phyloP scores from a whole-genome alignment of 2,888 invertebrate species.

The Ischnus inquisitorius region DNA sequence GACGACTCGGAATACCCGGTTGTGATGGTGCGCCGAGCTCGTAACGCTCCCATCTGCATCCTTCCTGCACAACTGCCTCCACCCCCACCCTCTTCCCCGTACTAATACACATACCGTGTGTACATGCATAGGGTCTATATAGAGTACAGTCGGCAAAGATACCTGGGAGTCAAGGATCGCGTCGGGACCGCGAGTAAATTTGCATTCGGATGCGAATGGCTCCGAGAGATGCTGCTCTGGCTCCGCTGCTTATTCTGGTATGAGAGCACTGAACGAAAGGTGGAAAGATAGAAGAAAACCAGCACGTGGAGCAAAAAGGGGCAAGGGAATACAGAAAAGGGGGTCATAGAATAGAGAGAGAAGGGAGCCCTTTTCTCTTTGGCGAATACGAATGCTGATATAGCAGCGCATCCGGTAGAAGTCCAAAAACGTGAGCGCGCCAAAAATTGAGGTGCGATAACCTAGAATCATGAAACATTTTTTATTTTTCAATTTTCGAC shows the following conservation, averaged over 20 bases:
- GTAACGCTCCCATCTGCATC: slow-evolving; percentile 47
- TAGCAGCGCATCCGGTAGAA: slow-evolving; percentile 28
- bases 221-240: slow-evolving; percentile 62
- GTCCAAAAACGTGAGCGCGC: slow-evolving; percentile 53
- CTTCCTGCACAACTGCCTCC: neutral
- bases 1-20: slow-evolving; percentile 64
- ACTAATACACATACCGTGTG: neutral
- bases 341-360: slow-evolving; percentile 21
- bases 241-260: slow-evolving; percentile 6
- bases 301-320: slow-evolving; percentile 14
- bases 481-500: slow-evolving; percentile 25
- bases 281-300: slow-evolving; percentile 48
- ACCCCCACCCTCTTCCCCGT: slow-evolving; percentile 8
- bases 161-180: slow-evolving; percentile 66
- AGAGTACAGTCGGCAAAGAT: slow-evolving; percentile 18
- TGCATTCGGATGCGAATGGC: slow-evolving; percentile 73
- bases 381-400: slow-evolving; percentile 25
- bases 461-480: slow-evolving; percentile 57
- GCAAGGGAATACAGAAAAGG: neutral
- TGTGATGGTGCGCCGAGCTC: slow-evolving; percentile 54
- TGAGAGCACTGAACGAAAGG: slow-evolving; percentile 47
- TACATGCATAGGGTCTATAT: slow-evolving; percentile 44
- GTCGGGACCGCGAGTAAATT: slow-evolving; percentile 71
- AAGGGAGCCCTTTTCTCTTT: slow-evolving; percentile 12
- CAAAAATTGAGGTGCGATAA: slow-evolving; percentile 37